These are phyloP conservation scores for Chlorodrepanis virens DNA, from an alignment of 2,113 vertebrate genomes.

Conservation along the genomic window DNA sequence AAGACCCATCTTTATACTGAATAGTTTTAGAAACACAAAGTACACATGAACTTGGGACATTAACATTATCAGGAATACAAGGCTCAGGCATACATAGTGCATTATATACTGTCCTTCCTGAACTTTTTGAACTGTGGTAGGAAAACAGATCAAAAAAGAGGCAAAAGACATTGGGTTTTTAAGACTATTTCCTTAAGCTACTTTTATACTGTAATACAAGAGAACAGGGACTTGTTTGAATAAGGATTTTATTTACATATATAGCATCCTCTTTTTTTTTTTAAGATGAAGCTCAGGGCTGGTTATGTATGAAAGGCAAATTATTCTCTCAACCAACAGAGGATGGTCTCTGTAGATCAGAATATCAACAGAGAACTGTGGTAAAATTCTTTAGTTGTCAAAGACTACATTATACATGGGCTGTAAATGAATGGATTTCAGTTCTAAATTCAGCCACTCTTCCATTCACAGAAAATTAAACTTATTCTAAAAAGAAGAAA, in stretches of 20 bases:
- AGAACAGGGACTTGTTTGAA: not conserved
- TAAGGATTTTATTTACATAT: not conserved
- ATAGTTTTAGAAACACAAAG: not conserved
- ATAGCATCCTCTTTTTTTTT: not conserved
- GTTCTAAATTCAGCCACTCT: conserved; percentile 53
- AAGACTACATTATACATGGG: conserved; percentile 10
- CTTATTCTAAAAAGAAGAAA: not conserved
- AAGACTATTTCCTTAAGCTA: not conserved
- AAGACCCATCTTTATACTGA: not conserved
- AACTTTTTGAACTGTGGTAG: not conserved
- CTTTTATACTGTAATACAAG: not conserved
- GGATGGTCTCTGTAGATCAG: conserved; percentile 29
- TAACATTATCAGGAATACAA: not conserved
- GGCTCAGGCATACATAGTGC: not conserved
- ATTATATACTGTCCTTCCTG: not conserved
- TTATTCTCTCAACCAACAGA: conserved; percentile 38
- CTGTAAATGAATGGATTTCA: conserved; percentile 46
- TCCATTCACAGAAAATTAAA: conserved; percentile 58
- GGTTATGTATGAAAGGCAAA: conserved; percentile 48
- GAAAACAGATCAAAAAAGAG: not conserved
- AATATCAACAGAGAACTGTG: not conserved
- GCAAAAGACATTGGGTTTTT: not conserved
- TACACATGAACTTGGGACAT: not conserved
- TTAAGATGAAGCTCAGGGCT: conserved; percentile 20
- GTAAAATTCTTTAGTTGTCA: conserved; percentile 23